Conservation (phyloP, 2,113 vertebrate species). For the Forbesichthys papilliferus region DNA sequence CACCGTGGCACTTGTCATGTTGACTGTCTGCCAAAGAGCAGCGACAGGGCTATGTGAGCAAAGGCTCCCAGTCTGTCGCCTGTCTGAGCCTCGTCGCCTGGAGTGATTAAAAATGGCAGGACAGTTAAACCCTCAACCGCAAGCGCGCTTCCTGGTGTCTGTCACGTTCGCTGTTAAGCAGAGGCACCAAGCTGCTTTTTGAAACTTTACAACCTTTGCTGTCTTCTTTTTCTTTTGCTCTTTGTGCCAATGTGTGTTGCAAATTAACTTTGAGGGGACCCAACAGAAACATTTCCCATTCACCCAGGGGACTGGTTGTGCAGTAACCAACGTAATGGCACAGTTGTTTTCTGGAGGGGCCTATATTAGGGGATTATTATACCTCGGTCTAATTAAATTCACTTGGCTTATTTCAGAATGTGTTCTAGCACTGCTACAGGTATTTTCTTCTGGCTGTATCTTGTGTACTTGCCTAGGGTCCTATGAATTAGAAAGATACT, state of each 20-base stretch:
- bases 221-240: not conserved
- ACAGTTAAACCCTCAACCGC: constrained; percentile 45
- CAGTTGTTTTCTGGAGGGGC: constrained; percentile 1
- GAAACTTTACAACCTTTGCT: constrained; percentile 8
- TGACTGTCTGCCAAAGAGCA: constrained; percentile 27
- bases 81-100: constrained; percentile 27
- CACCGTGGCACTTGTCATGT: constrained; percentile 53
- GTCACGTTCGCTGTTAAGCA: constrained; percentile 39
- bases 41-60: constrained; percentile 22
- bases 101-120: constrained; percentile 55
- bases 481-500: constrained; percentile 40
- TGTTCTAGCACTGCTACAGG: not conserved
- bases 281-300: constrained; percentile 4
- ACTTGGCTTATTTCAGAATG: not conserved
- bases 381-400: constrained; percentile 20
- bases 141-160: constrained; percentile 22
- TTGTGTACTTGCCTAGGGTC: constrained; percentile 24
- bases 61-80: constrained; percentile 30
- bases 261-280: constrained; percentile 22
- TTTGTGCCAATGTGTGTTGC: constrained; percentile 13
- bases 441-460: not conserved
- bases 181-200: constrained; percentile 7
- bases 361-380: constrained; percentile 22
- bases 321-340: constrained; percentile 13
- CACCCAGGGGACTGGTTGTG: constrained; percentile 1